Base-by-base conservation (phyloP, 2,797 vertebrate genomes). In the Premnoplex brunnescens region DNA sequence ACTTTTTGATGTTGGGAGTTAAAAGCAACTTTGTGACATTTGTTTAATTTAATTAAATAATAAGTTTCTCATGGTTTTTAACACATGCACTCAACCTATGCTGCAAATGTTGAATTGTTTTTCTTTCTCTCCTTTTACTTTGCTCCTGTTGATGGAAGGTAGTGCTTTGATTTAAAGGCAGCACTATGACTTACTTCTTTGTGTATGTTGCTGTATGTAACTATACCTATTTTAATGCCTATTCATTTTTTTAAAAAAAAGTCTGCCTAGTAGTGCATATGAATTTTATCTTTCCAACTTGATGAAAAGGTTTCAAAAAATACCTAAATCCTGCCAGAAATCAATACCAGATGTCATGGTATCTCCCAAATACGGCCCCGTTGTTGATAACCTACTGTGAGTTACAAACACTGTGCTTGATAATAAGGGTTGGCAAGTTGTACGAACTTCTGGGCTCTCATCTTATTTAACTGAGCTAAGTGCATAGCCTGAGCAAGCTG, bases 311-410 rank as follows among this genome's bases (percentile, higher is more conserved):
- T 73, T 95, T 93, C 58, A 76, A 51, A 84, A 86, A 90, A 78
- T 63, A 84, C 51, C 39, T 44, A 67, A 76, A 81, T 85, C 32
- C 36, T 94, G 66, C 63, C 88, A 88, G 91, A 84, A 94, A 91
- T 95, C 88, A 86, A 84, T 95, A 85, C 19, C 51, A 78, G 66
- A 72, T 90, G 46, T 91, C 83, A 81, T 2, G 0, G 28, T 90
- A 86, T 95, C 73, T 91, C 83, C 62, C 43, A 55, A 72, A 72
- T 2, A 4, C 26, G 55, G 73, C 56, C 82, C 46, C 19, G 2
- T 44, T 81, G 66, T 63, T 91, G 89, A 84, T 95, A 93, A 95
- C 85, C 94, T 93, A n/a, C 68, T 59, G 55, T 28, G 58, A 78
- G 58, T 73, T 94, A 75, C 62, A 95, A 84, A 94, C 88, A 90